Base-by-base conservation (phyloP, 2,888 invertebrate species). In the Chamaedrilus cognettii region DNA sequence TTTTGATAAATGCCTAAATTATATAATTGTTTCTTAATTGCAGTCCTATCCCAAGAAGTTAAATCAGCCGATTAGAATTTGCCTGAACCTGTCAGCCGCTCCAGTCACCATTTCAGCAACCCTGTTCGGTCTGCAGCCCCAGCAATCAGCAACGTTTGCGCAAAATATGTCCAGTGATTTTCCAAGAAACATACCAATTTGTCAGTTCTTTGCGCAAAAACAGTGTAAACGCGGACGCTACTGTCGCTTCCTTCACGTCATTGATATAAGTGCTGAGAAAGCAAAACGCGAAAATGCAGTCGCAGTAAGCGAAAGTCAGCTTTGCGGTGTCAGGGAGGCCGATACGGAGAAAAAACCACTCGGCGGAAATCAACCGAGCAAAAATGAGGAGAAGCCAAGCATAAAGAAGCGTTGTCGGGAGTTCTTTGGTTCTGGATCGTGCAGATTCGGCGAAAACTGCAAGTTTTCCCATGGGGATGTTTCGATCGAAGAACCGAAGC, bases 231-330 rank as follows among this genome's bases (percentile, higher is more conserved):
- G 49, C 30, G 64, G 64, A 31, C 42, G 35, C 42, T 4, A 34
- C 35, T 64, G 64, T 64, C 57, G 42, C 28, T 64, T 34, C 30
- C 58, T 58, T 57, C 64, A 64, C 49, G 15, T 58, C 2, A 26
- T 31, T 33, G 35, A 52, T n/a, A 60, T 33, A 33, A 35, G 35
- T 60, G 35, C 23, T 26, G 60, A 42, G 30, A 35, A 35, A 34
- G 26, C 23, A 26, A 23, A n/a, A 35, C n/a, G 42, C 4, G 26
- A 34, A 35, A 33, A 60, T 60, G 49, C 7, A 7, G 30, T 30
- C n/a, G 33, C 34, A 33, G 33, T 42, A 60, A 19, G 26, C 30
- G 42, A 26, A 23, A 42, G 42, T 35, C 42, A 7, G 7, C 11
- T 26, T 19, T 7, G 1, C 34, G 28, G 35, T 26, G 19, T 33